phyloP scores from a whole-genome alignment of 1,140 invertebrate genomes.

The Orchesella cincta region DNA sequence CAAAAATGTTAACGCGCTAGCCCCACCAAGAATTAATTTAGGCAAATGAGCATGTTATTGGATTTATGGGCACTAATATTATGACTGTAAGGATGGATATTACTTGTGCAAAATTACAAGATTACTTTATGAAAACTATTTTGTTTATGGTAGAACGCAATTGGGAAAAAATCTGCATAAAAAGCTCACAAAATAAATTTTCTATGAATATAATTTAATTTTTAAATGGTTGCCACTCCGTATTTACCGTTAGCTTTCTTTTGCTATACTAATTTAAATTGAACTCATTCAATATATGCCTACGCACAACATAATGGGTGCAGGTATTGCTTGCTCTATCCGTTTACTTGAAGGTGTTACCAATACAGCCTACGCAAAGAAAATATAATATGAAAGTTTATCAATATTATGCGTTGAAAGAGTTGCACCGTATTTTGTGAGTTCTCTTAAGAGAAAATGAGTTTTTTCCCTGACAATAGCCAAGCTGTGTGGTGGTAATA shows the following conservation, averaged over 20 bases:
- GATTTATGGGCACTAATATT: constrained; percentile 19
- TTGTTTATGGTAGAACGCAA: no score
- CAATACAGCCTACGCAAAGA: no score
- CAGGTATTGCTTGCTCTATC: no score
- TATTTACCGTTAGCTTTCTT: no score
- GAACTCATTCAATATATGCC: not conserved
- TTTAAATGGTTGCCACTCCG: not conserved
- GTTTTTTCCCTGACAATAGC: not conserved
- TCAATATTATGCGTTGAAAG: no score
- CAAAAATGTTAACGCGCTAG: not conserved
- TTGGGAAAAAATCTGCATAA: no score
- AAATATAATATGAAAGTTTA: no score
- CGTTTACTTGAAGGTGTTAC: no score
- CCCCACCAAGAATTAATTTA: constrained; percentile 5
- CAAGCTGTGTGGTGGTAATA: not conserved
- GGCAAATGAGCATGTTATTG: constrained; percentile 17
- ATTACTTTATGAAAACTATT: no score
- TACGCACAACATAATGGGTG: no score
- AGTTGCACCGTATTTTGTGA: no score
- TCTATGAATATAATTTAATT: not conserved
- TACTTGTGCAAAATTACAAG: not conserved
- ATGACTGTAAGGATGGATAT: not conserved
- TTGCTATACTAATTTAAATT: not conserved
- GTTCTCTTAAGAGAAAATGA: not conserved
- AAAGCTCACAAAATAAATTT: no score